These are phyloP conservation scores for Drosophila fuyamai DNA, from an alignment of 1,140 invertebrate genomes.

Conservation along the genomic window DNA sequence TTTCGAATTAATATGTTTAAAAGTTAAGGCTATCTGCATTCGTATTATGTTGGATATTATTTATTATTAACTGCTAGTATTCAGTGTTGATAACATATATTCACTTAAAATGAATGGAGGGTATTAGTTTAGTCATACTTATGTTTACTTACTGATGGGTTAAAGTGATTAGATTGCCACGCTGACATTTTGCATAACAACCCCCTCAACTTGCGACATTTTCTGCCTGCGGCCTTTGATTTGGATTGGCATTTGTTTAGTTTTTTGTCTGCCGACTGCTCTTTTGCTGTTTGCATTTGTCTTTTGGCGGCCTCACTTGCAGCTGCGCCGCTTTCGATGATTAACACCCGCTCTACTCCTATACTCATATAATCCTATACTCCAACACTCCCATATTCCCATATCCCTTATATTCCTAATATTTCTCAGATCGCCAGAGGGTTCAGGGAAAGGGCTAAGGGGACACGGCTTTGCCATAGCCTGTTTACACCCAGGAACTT, in stretches of 20 bases:
- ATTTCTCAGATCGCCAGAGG: not conserved
- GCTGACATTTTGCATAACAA: not conserved
- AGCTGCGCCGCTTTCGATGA: slow-evolving; percentile 52
- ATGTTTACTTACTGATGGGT: too few species aligned
- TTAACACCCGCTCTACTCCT: slow-evolving; percentile 13
- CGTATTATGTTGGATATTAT: not conserved
- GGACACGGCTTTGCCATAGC: slow-evolving; percentile 3
- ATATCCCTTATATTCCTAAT: not conserved
- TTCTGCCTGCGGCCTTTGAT: slow-evolving; percentile 26
- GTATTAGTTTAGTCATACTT: too few species aligned
- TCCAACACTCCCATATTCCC: not conserved
- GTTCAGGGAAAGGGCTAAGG: not conserved
- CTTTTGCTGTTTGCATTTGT: slow-evolving; percentile 49
- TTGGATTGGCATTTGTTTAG: slow-evolving; percentile 27
- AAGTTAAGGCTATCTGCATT: not conserved
- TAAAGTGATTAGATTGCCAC: not conserved
- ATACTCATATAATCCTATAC: not conserved
- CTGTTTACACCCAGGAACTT: slow-evolving; percentile 33
- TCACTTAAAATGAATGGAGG: too few species aligned
- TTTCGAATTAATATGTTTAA: not conserved
- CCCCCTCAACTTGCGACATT: slow-evolving; percentile 1
- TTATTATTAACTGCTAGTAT: not conserved
- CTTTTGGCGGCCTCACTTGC: slow-evolving; percentile 53
- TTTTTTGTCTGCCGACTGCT: slow-evolving; percentile 25
- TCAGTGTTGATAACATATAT: too few species aligned